Evolutionary conservation across 2,113 vertebrate genomes (phyloP).

Genomic region (Rattus rattus): DNA sequence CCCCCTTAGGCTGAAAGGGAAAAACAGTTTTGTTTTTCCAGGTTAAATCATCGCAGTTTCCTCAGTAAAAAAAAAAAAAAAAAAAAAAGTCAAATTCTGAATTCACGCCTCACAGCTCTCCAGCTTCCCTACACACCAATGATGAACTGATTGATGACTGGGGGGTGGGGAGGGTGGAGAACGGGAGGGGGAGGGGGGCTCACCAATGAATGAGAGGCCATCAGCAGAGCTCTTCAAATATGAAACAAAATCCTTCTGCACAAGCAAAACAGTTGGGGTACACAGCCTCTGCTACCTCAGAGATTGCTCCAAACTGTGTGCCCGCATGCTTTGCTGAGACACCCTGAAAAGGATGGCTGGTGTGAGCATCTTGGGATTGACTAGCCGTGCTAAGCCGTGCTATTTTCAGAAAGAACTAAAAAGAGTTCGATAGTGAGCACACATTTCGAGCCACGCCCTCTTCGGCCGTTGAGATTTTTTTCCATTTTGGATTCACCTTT

Average conservation of each 20-base stretch:
- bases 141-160: neutral
- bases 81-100: neutral
- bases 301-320: constrained; percentile 15
- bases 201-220: neutral
- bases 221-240: neutral
- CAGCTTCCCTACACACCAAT: neutral
- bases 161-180: too few species aligned
- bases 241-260: constrained; percentile 35
- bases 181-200: neutral
- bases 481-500: neutral
- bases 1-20: neutral
- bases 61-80: neutral
- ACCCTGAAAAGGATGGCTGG: neutral
- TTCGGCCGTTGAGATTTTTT: neutral
- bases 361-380: neutral
- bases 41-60: neutral
- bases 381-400: neutral
- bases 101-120: neutral
- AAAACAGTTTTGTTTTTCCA: constrained; percentile 30
- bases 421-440: neutral
- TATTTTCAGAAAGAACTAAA: constrained; percentile 51
- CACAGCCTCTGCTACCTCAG: neutral
- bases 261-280: neutral
- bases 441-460: neutral
- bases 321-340: constrained; percentile 40